Conservation (phyloP, 2,113 vertebrate genomes). For the Etheostoma spectabile region DNA sequence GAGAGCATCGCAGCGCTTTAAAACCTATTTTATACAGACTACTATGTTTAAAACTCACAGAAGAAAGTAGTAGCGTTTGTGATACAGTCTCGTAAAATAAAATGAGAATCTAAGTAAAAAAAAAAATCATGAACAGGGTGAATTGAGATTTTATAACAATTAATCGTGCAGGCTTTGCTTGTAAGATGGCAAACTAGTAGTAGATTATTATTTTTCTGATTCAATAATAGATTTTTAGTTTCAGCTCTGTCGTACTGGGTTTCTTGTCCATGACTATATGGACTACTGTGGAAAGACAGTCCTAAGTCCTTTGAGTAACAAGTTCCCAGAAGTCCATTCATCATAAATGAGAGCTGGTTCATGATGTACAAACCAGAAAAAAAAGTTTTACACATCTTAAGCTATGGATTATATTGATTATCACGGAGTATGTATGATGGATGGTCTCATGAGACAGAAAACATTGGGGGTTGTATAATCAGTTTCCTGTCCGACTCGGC, state of each 20-base stretch:
- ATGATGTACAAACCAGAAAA: conserved; percentile 11
- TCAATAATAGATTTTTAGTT: conserved; percentile 1
- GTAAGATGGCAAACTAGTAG: background rate
- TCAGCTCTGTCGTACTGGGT: background rate
- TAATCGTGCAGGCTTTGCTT: background rate
- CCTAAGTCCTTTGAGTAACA: conserved; percentile 46
- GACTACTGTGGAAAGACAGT: conserved; percentile 25
- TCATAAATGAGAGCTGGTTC: conserved; percentile 55
- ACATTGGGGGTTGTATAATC: conserved; percentile 6
- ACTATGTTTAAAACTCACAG: no score
- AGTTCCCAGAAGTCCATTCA: conserved; percentile 47
- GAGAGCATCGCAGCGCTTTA: no score
- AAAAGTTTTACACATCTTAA: background rate
- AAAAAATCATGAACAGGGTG: no score
- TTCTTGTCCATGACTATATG: conserved; percentile 26
- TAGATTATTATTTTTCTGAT: background rate
- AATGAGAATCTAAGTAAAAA: no score
- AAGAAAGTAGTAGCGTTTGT: no score
- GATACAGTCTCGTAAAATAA: no score
- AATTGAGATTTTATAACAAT: no score
- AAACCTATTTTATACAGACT: no score
- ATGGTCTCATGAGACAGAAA: conserved; percentile 4
- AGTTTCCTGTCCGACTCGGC: background rate
- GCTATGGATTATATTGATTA: background rate
- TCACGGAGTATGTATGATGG: background rate